phyloP scores from a whole-genome alignment of 2,113 vertebrate genomes.

The Chaetorhynchus papuensis region DNA sequence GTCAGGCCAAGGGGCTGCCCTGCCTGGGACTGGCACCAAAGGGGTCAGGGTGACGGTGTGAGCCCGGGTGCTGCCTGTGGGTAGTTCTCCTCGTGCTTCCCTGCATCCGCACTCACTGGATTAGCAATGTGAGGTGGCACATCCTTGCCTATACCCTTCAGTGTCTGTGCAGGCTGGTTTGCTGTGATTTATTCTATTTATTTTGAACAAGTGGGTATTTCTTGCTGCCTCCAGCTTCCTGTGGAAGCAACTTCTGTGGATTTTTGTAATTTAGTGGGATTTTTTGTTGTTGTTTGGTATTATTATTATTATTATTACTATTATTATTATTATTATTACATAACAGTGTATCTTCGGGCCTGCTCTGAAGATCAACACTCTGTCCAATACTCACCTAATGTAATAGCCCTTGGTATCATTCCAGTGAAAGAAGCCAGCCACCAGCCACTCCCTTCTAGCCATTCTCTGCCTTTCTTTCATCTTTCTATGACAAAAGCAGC shows the following conservation, averaged over 20 bases:
- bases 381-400: neutral
- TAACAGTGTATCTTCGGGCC: neutral
- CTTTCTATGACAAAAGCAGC: neutral
- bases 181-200: neutral
- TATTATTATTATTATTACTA: neutral
- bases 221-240: neutral
- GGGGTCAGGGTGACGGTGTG: neutral
- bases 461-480: constrained; percentile 21
- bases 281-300: neutral
- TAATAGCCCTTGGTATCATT: neutral
- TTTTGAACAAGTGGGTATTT: neutral
- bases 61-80: neutral
- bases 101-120: too few species aligned
- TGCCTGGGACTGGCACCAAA: neutral
- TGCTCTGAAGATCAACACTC: neutral
- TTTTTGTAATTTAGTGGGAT: neutral
- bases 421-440: neutral
- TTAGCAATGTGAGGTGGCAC: neutral
- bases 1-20: neutral
- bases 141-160: neutral
- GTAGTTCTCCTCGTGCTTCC: rapidly evolving
- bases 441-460: neutral
- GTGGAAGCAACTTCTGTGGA: neutral
- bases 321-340: neutral
- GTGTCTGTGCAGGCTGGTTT: neutral